Evolutionary conservation across 2,888 invertebrate genomes (phyloP), one percentile per base, ranked within the genome.

Genomic region (Ochropleura leucogaster): DNA sequence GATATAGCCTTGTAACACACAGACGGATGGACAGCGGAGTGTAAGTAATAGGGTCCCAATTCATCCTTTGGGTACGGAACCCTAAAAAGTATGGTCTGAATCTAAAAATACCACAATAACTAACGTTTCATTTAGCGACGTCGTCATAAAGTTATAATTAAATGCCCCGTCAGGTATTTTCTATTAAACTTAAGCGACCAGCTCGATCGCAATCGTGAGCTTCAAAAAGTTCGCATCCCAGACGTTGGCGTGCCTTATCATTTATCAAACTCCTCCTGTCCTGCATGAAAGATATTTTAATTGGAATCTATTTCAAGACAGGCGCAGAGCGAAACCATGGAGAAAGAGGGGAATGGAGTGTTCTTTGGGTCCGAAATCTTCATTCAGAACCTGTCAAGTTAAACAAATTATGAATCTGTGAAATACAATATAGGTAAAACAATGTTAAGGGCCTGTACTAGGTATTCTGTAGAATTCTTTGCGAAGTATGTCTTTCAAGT

Each of bases 201-300:
- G 55, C 30, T 74, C 65, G 76, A 86, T 82, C 68, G 42, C 63
- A 82, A 82, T 86, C 75, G 74, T 66, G 55, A 44, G 20, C 65
- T 80, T 82, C 75, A 75, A 76, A 79, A 85, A 85, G 74, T 86
- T 87, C 57, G 77, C 82, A 77, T 63, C 66, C 68, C 74, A 73
- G 80, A 77, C 78, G 79, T 80, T 83, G 76, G 65, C 86, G 79
- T 83, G 85, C 77, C 80, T 84, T 86, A 86, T 87, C 85, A 81
- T 87, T 85, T 82, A 87, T 87, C 81, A 85, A 79, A 82, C 70
- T 84, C 53, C 74, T 68, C 68, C 75, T 68, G 74, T 85, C 69
- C 74, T 79, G 80, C 70, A 72, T 70, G 77, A 74, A 76, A 80
- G 77, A 85, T 79, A 87, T 82, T 86, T 86, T 86, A 87, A 87